phyloP scores from a whole-genome alignment of 2,888 invertebrate genomes.

The Cheilosia vulpina region DNA sequence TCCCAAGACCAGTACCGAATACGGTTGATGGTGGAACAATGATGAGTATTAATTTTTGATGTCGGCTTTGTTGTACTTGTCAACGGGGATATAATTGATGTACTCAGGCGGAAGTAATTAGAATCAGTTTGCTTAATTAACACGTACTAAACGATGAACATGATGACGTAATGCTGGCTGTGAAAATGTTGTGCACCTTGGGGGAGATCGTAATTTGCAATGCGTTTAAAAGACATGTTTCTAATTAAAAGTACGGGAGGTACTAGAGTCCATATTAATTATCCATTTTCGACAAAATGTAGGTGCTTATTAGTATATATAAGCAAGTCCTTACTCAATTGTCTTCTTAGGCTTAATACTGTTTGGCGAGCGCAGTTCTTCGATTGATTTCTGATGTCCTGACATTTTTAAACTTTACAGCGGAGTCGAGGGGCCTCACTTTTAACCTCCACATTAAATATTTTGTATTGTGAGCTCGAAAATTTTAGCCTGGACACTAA shows the following conservation, averaged over 20 bases:
- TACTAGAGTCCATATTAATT: too few species aligned
- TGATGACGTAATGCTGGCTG: not conserved
- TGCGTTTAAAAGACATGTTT: not conserved
- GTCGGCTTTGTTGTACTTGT: slow-evolving; percentile 77
- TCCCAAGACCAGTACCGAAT: not conserved
- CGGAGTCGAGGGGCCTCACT: too few species aligned
- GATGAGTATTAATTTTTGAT: slow-evolving; percentile 69
- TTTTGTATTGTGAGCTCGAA: too few species aligned
- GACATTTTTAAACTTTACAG: too few species aligned
- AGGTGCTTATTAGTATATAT: too few species aligned
- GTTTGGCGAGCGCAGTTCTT: too few species aligned
- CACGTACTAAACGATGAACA: slow-evolving; percentile 45
- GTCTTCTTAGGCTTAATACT: too few species aligned
- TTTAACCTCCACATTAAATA: too few species aligned
- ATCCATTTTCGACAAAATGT: too few species aligned
- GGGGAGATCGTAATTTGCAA: not conserved
- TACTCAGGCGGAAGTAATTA: slow-evolving; percentile 83
- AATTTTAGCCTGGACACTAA: too few species aligned
- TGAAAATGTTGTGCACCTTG: not conserved
- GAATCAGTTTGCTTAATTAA: slow-evolving; percentile 81
- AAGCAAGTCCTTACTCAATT: too few species aligned
- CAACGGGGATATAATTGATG: slow-evolving; percentile 83
- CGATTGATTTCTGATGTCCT: too few species aligned
- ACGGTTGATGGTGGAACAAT: slow-evolving; percentile 52
- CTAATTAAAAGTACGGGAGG: not conserved